These are phyloP conservation scores for Antigone vipio DNA, from an alignment of 2,113 vertebrate genomes.

Conservation along the genomic window DNA sequence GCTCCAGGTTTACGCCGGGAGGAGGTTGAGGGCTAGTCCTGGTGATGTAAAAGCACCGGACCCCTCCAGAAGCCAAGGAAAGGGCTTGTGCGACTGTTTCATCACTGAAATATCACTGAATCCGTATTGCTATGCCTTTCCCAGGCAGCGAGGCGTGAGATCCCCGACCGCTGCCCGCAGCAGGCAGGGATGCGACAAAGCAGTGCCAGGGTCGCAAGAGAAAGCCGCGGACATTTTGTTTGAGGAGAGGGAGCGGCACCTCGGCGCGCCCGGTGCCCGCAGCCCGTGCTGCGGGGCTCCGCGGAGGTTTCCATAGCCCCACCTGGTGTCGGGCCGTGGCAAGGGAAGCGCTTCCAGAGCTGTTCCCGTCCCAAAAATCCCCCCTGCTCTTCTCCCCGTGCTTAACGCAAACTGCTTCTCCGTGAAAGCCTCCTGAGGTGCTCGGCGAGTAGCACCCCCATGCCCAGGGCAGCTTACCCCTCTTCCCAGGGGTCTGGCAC, in stretches of 20 bases:
- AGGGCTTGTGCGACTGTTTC: background rate
- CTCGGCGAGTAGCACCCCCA: accelerated
- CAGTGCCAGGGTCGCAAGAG: no score
- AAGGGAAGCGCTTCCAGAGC: background rate
- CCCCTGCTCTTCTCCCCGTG: background rate
- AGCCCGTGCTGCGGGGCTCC: accelerated
- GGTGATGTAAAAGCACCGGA: background rate
- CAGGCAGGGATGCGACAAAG: background rate
- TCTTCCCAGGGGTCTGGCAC: background rate
- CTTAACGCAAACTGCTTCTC: background rate
- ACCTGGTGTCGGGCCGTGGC: background rate
- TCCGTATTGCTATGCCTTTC: accelerated
- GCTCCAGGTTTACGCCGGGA: background rate
- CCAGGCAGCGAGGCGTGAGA: background rate
- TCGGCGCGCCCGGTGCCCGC: accelerated
- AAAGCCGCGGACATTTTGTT: accelerated
- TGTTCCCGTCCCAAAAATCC: background rate
- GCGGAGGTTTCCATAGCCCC: background rate
- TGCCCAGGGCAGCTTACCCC: background rate
- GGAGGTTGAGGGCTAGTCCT: background rate
- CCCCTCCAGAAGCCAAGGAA: background rate
- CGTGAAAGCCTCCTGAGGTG: background rate
- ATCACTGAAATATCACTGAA: background rate
- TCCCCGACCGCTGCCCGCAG: background rate
- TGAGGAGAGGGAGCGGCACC: background rate